Evolutionary conservation across 92 coral and sea anemone species (phyloP), one percentile per base, ranked within the genome.

Genomic region (Parazoanthus swiftii): DNA sequence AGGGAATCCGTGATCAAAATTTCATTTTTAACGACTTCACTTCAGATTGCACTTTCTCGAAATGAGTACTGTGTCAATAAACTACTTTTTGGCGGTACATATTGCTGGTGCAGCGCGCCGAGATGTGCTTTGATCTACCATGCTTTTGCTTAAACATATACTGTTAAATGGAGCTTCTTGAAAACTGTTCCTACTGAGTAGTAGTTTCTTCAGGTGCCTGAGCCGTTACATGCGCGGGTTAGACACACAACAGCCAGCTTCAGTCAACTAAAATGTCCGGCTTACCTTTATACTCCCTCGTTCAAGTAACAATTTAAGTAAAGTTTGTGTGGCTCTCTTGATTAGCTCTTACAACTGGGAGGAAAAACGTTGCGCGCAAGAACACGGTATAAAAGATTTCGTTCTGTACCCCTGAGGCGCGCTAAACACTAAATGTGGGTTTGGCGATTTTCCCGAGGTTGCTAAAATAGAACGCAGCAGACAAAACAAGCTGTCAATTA

Each of bases 401-500:
- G 54, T 18, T 72, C 87, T 66, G 38, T 58, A 50, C 87, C 87
- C 78, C 87, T 84, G 79, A 84, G 78, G 67, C 87, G 87, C 68
- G 44, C 87, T 46, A 48, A 39, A 84, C 71, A 70, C 77, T 42
- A 74, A 71, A 68, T 11, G 66, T 38, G 87, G 87, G 59, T 84
- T 83, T 84, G 87, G 87, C 87, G 79, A 71, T 14, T 84, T 80
- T 75, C 74, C 92, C 89, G 78, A 81, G 92, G 90, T 89, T 81
- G 87, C 92, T 89, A 92, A 81, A 92, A 89, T 89, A 92, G 90
- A 92, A 92, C 80, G 80, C 88, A 81, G 65, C 67, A 77, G 78
- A 72, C 90, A 89, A 86, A 92, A 89, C 90, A 92, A 89, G 81
- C 92, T 92, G 94, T 92, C 94, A 92, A 92, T 92, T 92, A 92